Evolutionary conservation across 1,140 invertebrate genomes (phyloP).

Genomic region (Nylanderia fulva): DNA sequence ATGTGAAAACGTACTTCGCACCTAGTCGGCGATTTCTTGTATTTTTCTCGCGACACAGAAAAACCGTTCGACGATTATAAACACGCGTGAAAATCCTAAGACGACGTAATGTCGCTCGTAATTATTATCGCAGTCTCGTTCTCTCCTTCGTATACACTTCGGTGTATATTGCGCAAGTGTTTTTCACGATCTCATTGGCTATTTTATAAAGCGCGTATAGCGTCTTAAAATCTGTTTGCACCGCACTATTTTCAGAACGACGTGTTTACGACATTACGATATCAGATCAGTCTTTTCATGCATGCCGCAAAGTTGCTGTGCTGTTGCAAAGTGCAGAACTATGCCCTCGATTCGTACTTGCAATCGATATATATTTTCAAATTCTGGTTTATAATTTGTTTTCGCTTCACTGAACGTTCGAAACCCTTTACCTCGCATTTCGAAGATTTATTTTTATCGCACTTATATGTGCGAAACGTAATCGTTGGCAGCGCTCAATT

Average conservation of each 20-base stretch:
- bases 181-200: conserved; percentile 24
- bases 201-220: background rate
- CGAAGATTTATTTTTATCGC: background rate
- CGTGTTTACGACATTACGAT: background rate
- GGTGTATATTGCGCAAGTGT: conserved; percentile 15
- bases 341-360: background rate
- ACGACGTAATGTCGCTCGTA: background rate
- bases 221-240: background rate
- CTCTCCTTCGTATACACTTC: background rate
- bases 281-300: background rate
- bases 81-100: background rate
- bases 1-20: conserved; percentile 14
- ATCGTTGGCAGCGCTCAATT: background rate
- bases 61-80: conserved; percentile 4
- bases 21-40: background rate
- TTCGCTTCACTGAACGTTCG: background rate
- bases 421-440: background rate
- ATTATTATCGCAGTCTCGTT: conserved; percentile 21
- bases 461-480: background rate
- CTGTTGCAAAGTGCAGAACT: background rate
- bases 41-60: background rate
- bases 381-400: background rate
- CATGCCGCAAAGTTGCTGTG: background rate
- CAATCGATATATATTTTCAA: background rate
- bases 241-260: conserved; percentile 4